These are phyloP conservation scores for Ophiodon elongatus DNA, from an alignment of 2,113 vertebrate genomes.

Conservation along the genomic window DNA sequence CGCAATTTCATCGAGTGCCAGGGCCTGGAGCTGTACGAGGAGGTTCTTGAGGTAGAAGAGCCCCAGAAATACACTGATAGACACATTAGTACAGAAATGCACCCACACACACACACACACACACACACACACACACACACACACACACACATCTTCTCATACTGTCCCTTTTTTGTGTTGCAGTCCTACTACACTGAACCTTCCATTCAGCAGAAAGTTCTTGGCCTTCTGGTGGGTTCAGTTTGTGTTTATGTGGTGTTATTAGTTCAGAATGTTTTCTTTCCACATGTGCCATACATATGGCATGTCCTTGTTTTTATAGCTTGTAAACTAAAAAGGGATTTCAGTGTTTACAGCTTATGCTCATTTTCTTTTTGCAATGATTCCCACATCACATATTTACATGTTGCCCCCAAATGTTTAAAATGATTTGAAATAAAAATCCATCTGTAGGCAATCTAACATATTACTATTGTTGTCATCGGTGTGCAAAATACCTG, in stretches of 20 bases:
- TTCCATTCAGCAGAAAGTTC: conserved; percentile 92
- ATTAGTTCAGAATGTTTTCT: not conserved
- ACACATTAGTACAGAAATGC: not conserved
- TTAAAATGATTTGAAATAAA: not conserved
- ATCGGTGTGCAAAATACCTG: not conserved
- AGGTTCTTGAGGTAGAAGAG: conserved; percentile 90
- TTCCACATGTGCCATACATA: not conserved
- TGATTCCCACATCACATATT: not conserved
- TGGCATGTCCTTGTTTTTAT: not conserved
- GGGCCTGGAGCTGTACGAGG: conserved; percentile 94
- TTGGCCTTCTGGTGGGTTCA: conserved; percentile 92
- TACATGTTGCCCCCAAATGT: not conserved
- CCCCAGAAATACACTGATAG: not conserved
- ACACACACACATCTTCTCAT: conserved; percentile 8
- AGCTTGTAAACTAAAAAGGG: not conserved
- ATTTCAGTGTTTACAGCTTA: not conserved
- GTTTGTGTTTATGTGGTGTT: not conserved
- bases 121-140: not conserved
- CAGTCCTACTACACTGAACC: conserved; percentile 92
- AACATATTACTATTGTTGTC: not conserved
- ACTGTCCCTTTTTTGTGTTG: conserved; percentile 20
- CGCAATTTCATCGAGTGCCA: conserved; percentile 93
- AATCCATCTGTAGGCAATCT: not conserved
- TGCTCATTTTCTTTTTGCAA: not conserved
- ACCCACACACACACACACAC: too few relatives aligned